phyloP scores from a whole-genome alignment of 2,113 vertebrate genomes.

The Protobothrops flavoviridis region DNA sequence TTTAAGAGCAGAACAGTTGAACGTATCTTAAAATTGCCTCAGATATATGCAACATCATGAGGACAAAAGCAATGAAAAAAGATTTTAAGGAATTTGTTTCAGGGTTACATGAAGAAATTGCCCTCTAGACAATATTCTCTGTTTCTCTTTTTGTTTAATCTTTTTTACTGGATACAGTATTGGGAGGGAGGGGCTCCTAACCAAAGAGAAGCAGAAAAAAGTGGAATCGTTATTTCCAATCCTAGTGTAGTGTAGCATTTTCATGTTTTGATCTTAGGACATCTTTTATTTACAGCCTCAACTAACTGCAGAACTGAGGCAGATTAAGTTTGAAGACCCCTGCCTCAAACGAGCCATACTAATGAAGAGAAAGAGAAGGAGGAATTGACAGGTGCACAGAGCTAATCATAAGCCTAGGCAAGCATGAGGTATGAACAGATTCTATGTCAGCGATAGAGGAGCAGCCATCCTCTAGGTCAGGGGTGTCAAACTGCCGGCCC shows the following conservation, averaged over 20 bases:
- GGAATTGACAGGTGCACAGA: too few relatives aligned
- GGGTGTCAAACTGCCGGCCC: too few relatives aligned
- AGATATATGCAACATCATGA: neutral
- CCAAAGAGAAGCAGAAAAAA: neutral
- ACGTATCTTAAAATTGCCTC: neutral
- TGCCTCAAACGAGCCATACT: too few relatives aligned
- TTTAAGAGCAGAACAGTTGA: neutral
- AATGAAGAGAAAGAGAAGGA: too few relatives aligned
- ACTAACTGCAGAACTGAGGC: too few relatives aligned
- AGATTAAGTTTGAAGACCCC: too few relatives aligned
- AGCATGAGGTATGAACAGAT: too few relatives aligned
- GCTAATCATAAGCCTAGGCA: too few relatives aligned
- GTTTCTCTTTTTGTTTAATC: neutral
- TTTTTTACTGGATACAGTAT: neutral
- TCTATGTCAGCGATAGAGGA: too few relatives aligned
- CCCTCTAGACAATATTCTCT: neutral
- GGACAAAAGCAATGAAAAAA: neutral
- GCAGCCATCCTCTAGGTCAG: too few relatives aligned
- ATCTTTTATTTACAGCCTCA: too few relatives aligned
- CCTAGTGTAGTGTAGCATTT: neutral
- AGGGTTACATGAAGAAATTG: neutral
- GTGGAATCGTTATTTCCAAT: neutral
- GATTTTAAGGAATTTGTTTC: neutral
- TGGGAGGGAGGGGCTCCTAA: neutral
- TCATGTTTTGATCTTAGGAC: too few relatives aligned